phyloP scores from a whole-genome alignment of 2,797 vertebrate genomes.

The Myotis findleyi region DNA sequence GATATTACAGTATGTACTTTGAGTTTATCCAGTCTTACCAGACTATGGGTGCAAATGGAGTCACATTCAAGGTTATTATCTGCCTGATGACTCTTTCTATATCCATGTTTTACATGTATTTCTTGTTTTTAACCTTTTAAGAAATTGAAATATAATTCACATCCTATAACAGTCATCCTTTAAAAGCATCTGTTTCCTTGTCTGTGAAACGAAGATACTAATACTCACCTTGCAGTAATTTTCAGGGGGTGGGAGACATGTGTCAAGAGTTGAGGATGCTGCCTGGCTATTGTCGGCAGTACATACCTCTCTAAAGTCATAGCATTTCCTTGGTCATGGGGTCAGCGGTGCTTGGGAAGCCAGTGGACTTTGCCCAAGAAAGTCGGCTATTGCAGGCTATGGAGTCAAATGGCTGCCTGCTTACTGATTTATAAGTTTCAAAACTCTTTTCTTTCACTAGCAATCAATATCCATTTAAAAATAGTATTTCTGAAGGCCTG shows the following conservation, averaged over 20 bases:
- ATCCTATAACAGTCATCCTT: neutral
- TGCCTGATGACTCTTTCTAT: neutral
- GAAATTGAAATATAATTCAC: conserved; percentile 5
- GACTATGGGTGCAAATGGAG: neutral
- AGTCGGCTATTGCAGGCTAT: neutral
- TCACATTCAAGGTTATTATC: neutral
- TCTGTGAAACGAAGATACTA: neutral
- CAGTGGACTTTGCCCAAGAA: neutral
- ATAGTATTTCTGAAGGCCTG: neutral
- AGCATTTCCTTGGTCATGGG: neutral
- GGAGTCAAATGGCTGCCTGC: neutral
- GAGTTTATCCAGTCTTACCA: neutral
- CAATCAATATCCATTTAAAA: neutral
- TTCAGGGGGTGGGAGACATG: neutral
- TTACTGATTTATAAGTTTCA: neutral
- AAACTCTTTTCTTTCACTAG: neutral
- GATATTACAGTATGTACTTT: neutral
- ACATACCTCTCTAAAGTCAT: neutral
- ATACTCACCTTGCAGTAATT: neutral
- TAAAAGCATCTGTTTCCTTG: neutral
- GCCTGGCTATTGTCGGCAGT: accelerated
- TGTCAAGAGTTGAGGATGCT: neutral
- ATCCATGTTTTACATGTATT: neutral
- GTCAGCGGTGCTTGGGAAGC: neutral
- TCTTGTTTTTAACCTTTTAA: neutral